A percentile compares a stretch with the other conserved stretches of the same genome.
Conservation (phyloP, 2,113 vertebrate species). For the Turdus rufiventris region DNA sequence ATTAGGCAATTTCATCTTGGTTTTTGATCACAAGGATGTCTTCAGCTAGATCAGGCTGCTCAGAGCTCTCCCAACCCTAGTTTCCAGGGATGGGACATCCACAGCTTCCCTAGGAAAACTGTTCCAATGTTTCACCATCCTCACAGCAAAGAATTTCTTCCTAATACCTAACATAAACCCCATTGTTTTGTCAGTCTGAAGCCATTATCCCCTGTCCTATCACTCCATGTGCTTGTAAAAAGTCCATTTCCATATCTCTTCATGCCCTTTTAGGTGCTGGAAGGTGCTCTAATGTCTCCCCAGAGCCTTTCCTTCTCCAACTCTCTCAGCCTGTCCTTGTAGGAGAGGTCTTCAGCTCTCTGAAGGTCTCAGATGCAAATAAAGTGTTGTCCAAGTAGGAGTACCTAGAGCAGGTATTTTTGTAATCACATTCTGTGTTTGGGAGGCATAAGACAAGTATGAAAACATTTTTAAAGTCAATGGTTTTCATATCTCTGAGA, state of each 20-base stretch:
- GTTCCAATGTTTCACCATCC: not conserved
- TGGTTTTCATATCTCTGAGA: not conserved
- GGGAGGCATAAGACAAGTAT: not conserved
- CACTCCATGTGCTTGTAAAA: not conserved
- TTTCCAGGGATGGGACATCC: not conserved
- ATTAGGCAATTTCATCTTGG: not conserved
- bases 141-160: too few species aligned
- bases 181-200: not conserved
- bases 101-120: not conserved
- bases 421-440: not conserved
- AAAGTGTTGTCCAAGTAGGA: not conserved
- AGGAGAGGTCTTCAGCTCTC: not conserved
- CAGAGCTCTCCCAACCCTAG: not conserved
- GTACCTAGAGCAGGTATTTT: not conserved
- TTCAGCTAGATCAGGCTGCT: not conserved
- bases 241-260: not conserved
- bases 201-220: rapidly evolving
- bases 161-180: not conserved
- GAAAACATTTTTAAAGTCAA: not conserved
- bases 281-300: rapidly evolving
- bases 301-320: not conserved
- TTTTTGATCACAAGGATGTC: not conserved
- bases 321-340: not conserved
- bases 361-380: not conserved
- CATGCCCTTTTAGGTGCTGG: not conserved